Evolutionary conservation across 2,797 vertebrate genomes (phyloP).

Genomic region (Peromyscus attwateri): DNA sequence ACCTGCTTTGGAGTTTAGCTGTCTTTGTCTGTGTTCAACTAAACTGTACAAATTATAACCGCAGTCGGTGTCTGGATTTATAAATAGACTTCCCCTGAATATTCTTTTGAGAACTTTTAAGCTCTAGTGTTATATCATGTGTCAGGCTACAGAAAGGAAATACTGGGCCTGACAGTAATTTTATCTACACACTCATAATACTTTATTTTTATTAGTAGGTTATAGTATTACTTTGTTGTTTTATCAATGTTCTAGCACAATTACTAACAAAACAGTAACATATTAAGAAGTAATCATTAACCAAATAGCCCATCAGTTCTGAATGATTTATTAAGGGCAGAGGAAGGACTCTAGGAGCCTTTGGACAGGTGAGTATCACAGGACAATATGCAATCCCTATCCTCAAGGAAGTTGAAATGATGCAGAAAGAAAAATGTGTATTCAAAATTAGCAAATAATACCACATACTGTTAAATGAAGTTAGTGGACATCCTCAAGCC

Average conservation of each 20-base stretch:
- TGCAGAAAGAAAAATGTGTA: constrained; percentile 30
- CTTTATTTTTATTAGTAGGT: constrained; percentile 70
- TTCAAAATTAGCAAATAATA: constrained; percentile 2
- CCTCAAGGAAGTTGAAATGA: constrained; percentile 43
- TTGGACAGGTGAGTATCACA: constrained; percentile 38
- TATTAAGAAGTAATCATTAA: constrained; percentile 68
- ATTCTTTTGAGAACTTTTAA: constrained; percentile 70
- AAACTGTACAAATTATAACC: constrained; percentile 67
- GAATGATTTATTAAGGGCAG: constrained; percentile 12
- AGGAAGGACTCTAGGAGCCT: background rate
- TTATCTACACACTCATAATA: constrained; percentile 42
- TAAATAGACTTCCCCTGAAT: constrained; percentile 66
- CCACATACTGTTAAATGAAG: constrained; percentile 4
- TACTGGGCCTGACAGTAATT: constrained; percentile 59
- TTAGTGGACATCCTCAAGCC: constrained; percentile 12
- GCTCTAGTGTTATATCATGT: constrained; percentile 67
- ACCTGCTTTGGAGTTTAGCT: constrained; percentile 63
- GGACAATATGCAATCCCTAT: background rate
- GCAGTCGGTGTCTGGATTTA: constrained; percentile 65
- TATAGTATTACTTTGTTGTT: constrained; percentile 63
- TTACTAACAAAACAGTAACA: constrained; percentile 3
- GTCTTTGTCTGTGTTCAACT: constrained; percentile 77
- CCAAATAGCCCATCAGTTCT: constrained; percentile 41
- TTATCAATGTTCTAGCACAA: constrained; percentile 36
- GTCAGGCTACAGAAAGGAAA: constrained; percentile 67